Evolutionary conservation across 2,797 vertebrate genomes (phyloP).

Genomic region (Mustela erminea): DNA sequence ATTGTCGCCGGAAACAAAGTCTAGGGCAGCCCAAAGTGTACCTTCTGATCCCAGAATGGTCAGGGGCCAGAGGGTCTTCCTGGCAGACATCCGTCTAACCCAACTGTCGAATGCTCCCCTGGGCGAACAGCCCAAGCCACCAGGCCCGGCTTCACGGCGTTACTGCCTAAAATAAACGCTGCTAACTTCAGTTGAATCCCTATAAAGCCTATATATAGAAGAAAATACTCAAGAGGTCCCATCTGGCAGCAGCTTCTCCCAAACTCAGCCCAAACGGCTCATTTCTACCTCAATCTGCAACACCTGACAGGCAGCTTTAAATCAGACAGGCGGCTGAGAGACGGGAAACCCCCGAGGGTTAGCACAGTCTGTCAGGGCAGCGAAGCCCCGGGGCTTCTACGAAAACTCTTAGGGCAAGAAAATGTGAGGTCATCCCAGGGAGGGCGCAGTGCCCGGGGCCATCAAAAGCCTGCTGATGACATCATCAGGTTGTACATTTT

Average conservation of each 20-base stretch:
- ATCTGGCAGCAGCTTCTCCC: slow-evolving; percentile 28
- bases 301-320: background rate
- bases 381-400: background rate
- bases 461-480: background rate
- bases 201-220: slow-evolving; percentile 46
- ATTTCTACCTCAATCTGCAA: background rate
- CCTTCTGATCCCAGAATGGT: background rate
- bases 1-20: background rate
- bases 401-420: background rate
- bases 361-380: background rate
- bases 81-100: background rate
- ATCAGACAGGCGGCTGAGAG: background rate
- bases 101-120: background rate
- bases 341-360: background rate
- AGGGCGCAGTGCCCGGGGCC: accelerated
- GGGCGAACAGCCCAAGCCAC: background rate
- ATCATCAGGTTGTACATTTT: background rate
- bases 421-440: background rate
- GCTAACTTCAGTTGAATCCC: slow-evolving; percentile 46
- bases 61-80: background rate
- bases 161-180: slow-evolving; percentile 59
- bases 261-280: background rate
- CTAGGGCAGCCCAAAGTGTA: accelerated
- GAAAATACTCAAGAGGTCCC: slow-evolving; percentile 44
- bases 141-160: background rate